phyloP scores from a whole-genome alignment of 2,888 invertebrate species.

The Plagiodera versicolora region DNA sequence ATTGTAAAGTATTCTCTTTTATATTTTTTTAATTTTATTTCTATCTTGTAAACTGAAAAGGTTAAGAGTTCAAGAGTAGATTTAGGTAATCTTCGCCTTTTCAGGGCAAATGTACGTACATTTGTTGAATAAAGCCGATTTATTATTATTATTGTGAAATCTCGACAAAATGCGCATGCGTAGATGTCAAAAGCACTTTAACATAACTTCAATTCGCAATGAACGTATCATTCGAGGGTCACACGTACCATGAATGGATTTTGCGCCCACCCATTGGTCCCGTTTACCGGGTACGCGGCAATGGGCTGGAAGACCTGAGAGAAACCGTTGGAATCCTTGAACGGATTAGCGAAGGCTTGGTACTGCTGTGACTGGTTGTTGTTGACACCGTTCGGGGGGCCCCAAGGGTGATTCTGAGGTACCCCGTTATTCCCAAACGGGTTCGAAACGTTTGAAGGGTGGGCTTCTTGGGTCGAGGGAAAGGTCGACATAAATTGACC shows the following conservation, averaged over 20 bases:
- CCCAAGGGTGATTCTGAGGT: constrained; percentile 15
- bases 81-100: no score
- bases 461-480: constrained; percentile 39
- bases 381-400: constrained; percentile 26
- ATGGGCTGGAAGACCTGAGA: constrained; percentile 42
- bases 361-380: constrained; percentile 28
- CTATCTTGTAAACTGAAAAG: no score
- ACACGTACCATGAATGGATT: constrained; percentile 52
- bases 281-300: constrained; percentile 36
- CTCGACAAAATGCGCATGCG: no score
- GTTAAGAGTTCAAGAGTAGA: no score
- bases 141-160: no score
- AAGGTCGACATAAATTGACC: constrained; percentile 51
- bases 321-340: constrained; percentile 44
- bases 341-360: constrained; percentile 46
- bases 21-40: no score
- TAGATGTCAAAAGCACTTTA: no score
- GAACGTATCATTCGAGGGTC: not conserved
- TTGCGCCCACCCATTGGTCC: constrained; percentile 43
- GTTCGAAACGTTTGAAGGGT: constrained; percentile 37
- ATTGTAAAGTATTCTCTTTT: no score
- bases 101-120: no score
- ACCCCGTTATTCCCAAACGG: constrained; percentile 35
- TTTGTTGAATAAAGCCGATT: no score
- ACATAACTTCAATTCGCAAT: no score